phyloP scores from a whole-genome alignment of 2,113 vertebrate species.

The Nannobrachium achirus region DNA sequence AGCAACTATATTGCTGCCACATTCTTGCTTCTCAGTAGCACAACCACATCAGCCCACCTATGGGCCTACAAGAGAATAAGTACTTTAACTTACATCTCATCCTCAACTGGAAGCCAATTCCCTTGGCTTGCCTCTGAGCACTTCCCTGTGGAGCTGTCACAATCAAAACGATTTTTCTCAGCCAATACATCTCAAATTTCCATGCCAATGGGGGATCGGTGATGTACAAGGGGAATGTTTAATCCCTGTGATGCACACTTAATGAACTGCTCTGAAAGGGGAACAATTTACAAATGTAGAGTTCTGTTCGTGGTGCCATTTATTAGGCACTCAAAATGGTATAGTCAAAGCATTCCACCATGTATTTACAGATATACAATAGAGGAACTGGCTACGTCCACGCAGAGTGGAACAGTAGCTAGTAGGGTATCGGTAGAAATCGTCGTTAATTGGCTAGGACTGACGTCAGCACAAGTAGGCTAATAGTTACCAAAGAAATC shows the following conservation, averaged over 20 bases:
- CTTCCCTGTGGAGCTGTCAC: background rate
- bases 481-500: no score
- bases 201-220: background rate
- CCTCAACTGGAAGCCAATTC: constrained; percentile 7
- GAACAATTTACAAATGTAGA: background rate
- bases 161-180: constrained; percentile 10
- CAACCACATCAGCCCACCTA: constrained; percentile 41
- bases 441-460: no score
- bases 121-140: background rate
- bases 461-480: no score
- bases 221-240: constrained; percentile 14
- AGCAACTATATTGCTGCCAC: constrained; percentile 32
- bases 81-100: constrained; percentile 29
- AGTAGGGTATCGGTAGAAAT: no score
- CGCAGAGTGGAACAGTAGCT: no score
- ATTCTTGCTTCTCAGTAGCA: constrained; percentile 30
- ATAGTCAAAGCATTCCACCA: no score
- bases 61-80: constrained; percentile 9
- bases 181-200: background rate
- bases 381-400: no score
- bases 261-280: background rate
- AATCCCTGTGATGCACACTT: constrained; percentile 8
- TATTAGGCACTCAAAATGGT: no score
- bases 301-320: background rate
- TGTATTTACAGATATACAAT: no score